Percentiles rank a stretch among this genome's conserved stretches.
phyloP scores from a whole-genome alignment of 2,113 vertebrate species.

The Podarcis raffonei region DNA sequence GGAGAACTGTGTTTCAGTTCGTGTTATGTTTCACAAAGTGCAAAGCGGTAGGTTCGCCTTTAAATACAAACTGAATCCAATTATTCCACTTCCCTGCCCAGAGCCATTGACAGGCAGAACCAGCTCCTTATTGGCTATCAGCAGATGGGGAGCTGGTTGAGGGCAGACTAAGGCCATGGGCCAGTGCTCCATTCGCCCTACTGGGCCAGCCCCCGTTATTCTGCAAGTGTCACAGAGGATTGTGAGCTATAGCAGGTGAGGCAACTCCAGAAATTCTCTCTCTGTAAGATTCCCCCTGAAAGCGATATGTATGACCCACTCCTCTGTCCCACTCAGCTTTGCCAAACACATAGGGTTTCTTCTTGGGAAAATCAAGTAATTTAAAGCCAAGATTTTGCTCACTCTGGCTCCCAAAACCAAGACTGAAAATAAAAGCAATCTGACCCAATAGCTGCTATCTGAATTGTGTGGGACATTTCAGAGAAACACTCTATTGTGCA shows the following conservation, averaged over 20 bases:
- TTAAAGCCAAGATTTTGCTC: background rate
- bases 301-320: background rate
- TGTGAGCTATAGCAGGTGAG: background rate
- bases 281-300: background rate
- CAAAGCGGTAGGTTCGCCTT: too few relatives aligned
- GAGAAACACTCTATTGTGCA: slow-evolving; percentile 57
- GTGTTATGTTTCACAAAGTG: too few relatives aligned
- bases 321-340: background rate
- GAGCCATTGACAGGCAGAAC: too few relatives aligned
- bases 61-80: background rate
- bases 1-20: too few relatives aligned
- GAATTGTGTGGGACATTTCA: slow-evolving; percentile 18
- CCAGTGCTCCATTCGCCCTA: too few relatives aligned
- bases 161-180: too few relatives aligned
- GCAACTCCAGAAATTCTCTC: background rate
- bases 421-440: background rate
- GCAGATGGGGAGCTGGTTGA: too few relatives aligned
- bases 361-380: slow-evolving; percentile 31
- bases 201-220: too few relatives aligned
- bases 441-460: background rate
- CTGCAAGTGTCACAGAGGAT: background rate
- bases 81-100: background rate
- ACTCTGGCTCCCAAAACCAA: background rate
- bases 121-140: too few relatives aligned
- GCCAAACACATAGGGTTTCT: background rate